Base-by-base conservation (phyloP, 2,888 invertebrate species). In the Drosophila emarginata region DNA sequence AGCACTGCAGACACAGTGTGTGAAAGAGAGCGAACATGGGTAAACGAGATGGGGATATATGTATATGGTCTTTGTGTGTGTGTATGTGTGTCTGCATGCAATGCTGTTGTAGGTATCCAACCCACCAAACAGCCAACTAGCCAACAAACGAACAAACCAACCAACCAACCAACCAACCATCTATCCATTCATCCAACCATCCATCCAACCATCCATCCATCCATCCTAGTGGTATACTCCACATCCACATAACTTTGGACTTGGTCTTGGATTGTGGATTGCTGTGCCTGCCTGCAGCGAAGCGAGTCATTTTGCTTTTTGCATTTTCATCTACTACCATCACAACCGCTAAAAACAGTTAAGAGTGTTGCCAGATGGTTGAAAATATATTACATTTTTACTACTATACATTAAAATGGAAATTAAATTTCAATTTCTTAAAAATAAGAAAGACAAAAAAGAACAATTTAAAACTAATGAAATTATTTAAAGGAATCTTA, bases 221-320 rank as follows among this genome's bases (percentile, higher is more conserved):
- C 69, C 53, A 71, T 77, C 67, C 78, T 70, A 75, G 75, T 80
- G 75, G 72, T 65, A 76, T 64, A 80, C 72, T 78, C 78, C 76
- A 84, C 74, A 82, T 84, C 76, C 80, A 66, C 70, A 73, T 62
- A 77, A 68, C 64, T 70, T 72, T 58, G 53, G 67, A 51, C 60
- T 39, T n/a, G 60, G 64, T 26, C 56, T 61, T 67, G 50, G 53
- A 59, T 21, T 45, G 45, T 45, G 32, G 4, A n/a, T n/a, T n/a
- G n/a, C 56, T 18, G 23, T 15, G 23, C 9, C 23, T n/a, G 40
- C 32, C 36, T 50, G 51, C 64, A 60, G 39, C 40, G 60, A 68
- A 54, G 60, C 54, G 67, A 37, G 50, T 52, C 51, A 58, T 36
- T 18, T 51, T 32, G 53, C 28, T 54, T 66, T 61, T 28, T 28